A percentile compares a stretch with the other conserved stretches of the same genome.
These are phyloP conservation scores for Podiceps cristatus DNA, from an alignment of 2,113 vertebrate species.

Conservation along the genomic window DNA sequence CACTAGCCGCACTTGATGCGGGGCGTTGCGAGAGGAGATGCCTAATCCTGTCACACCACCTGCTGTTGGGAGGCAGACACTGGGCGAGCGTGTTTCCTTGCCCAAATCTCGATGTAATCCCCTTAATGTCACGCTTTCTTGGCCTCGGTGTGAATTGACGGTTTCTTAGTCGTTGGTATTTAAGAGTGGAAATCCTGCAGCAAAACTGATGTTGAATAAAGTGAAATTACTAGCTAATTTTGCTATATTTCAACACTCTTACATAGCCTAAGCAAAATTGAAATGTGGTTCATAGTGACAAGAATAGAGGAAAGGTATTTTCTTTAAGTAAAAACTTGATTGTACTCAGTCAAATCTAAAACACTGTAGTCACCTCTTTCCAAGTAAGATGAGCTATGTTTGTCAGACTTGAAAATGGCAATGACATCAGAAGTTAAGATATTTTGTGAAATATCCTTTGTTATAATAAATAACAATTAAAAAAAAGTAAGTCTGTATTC, in stretches of 20 bases:
- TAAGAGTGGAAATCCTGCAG: not conserved
- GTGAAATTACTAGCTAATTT: not conserved
- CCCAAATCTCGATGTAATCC: not conserved
- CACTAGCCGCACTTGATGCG: no score
- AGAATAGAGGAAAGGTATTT: not conserved
- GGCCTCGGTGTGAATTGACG: not conserved
- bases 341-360: not conserved
- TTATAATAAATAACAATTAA: not conserved
- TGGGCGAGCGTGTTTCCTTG: not conserved
- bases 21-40: no score
- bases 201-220: not conserved
- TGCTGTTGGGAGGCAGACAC: conserved; percentile 29
- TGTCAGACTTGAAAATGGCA: not conserved
- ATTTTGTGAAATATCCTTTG: not conserved
- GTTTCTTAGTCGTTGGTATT: not conserved
- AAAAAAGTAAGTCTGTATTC: not conserved
- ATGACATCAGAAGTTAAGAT: not conserved
- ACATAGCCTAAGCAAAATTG: not conserved
- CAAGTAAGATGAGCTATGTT: not conserved
- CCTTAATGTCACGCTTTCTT: not conserved
- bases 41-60: conserved; percentile 55
- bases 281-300: not conserved
- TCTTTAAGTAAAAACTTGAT: not conserved
- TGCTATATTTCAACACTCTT: not conserved
- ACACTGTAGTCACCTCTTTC: not conserved